phyloP scores from a whole-genome alignment of 1,140 invertebrate species.

The Aphelenchoides fujianensis region DNA sequence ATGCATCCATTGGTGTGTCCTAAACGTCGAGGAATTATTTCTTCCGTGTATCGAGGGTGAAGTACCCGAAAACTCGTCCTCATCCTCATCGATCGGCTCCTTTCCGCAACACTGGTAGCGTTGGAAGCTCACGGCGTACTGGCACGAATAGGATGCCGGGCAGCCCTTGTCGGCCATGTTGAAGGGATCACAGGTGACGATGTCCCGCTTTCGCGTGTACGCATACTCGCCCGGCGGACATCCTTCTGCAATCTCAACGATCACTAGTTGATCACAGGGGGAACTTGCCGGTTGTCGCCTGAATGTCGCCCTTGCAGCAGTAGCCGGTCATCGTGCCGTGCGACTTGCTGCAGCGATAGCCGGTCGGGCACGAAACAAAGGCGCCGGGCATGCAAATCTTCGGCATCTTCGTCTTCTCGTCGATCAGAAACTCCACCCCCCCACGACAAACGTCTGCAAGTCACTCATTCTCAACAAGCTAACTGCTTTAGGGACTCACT shows the following conservation, averaged over 20 bases:
- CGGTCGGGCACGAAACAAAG: conserved; percentile 48
- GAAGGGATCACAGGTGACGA: conserved; percentile 57
- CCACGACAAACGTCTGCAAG: conserved; percentile 57
- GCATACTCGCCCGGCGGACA: conserved; percentile 52
- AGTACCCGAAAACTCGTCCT: conserved; percentile 33
- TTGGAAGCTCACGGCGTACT: conserved; percentile 52
- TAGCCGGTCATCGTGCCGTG: conserved; percentile 36
- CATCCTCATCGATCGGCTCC: conserved; percentile 52
- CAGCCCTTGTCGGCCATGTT: conserved; percentile 49
- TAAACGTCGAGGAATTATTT: too few relatives aligned
- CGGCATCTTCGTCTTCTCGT: conserved; percentile 59
- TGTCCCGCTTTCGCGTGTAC: conserved; percentile 41
- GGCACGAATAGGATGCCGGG: conserved; percentile 47
- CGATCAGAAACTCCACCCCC: conserved; percentile 54
- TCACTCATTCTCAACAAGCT: background rate
- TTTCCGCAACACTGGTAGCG: conserved; percentile 59
- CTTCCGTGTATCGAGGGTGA: conserved; percentile 17
- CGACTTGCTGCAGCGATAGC: conserved; percentile 49
- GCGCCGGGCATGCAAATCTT: conserved; percentile 55
- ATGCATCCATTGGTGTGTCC: conserved; percentile 48
- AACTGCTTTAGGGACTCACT: conserved; percentile 30
- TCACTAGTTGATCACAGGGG: background rate
- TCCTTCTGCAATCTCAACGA: conserved; percentile 29
- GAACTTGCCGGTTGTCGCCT: conserved; percentile 26
- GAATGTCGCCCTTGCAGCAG: conserved; percentile 56